Evolutionary conservation across 2,113 vertebrate species (phyloP).

Genomic region (Cardinalis cardinalis): DNA sequence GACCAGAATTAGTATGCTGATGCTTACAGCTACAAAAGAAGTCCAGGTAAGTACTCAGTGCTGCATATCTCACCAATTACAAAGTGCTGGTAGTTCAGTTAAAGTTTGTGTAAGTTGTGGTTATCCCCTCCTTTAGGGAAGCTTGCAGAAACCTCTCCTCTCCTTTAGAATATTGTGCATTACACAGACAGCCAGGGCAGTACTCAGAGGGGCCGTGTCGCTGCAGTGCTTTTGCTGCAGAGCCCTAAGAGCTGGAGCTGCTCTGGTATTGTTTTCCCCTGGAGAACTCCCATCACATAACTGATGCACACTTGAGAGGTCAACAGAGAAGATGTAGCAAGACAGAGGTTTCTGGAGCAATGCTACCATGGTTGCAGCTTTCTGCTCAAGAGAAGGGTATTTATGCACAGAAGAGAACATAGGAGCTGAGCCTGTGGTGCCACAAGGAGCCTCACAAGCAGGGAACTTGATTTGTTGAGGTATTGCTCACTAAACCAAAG

Average conservation of each 20-base stretch:
- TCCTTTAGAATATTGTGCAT: not conserved
- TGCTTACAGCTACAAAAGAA: not conserved
- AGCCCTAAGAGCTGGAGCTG: not conserved
- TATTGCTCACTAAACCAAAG: not conserved
- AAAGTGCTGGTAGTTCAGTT: not conserved
- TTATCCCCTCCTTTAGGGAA: not conserved
- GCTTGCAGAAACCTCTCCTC: not conserved
- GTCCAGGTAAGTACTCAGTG: not conserved
- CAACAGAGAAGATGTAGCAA: not conserved
- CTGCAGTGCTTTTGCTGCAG: not conserved
- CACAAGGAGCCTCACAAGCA: not conserved
- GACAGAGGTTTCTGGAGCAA: not conserved
- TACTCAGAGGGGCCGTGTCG: fast-evolving
- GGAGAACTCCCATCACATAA: not conserved
- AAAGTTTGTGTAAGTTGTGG: not conserved
- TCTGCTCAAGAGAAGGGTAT: not conserved
- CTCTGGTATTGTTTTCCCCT: not conserved
- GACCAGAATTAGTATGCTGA: not conserved
- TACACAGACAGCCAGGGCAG: not conserved
- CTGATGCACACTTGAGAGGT: not conserved
- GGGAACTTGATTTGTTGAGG: not conserved
- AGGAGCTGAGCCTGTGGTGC: not conserved
- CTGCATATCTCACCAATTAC: not conserved
- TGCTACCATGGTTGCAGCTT: not conserved
- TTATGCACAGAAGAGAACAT: not conserved